Conservation (phyloP, 2,797 vertebrate genomes). For the Phylloscopus collybita region DNA sequence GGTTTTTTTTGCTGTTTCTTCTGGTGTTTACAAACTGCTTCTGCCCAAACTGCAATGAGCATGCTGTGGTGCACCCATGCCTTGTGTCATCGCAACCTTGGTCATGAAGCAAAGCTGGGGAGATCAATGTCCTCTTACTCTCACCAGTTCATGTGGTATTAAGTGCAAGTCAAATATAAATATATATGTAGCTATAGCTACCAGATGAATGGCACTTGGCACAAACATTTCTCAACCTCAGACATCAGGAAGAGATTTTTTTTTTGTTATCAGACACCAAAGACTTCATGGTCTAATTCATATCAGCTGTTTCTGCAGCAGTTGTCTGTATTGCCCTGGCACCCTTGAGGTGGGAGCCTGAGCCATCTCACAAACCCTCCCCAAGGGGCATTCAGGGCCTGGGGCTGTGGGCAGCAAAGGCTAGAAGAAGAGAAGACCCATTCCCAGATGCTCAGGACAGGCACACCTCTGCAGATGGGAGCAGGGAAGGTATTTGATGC, state of each 20-base stretch:
- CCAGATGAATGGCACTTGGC: neutral
- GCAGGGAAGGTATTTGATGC: neutral
- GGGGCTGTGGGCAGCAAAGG: neutral
- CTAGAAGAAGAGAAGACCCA: neutral
- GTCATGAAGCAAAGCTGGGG: neutral
- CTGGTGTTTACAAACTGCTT: slow-evolving; percentile 15
- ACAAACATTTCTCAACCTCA: slow-evolving; percentile 30
- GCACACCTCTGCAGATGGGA: neutral
- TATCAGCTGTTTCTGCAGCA: neutral
- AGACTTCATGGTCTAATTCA: neutral
- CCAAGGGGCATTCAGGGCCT: neutral
- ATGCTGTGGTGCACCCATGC: neutral
- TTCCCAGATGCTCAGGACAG: neutral
- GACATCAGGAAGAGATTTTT: neutral
- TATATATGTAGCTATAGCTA: slow-evolving; percentile 47
- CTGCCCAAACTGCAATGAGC: neutral
- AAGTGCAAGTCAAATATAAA: slow-evolving; percentile 57
- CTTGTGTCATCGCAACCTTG: neutral
- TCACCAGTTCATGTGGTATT: neutral
- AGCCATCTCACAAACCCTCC: rapidly evolving
- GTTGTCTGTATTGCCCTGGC: neutral
- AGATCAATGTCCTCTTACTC: slow-evolving; percentile 7
- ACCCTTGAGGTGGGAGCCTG: neutral
- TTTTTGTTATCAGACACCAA: neutral
- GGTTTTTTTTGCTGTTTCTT: neutral